phyloP scores from a whole-genome alignment of 2,797 vertebrate species.

The Acestrorhynchus altus region DNA sequence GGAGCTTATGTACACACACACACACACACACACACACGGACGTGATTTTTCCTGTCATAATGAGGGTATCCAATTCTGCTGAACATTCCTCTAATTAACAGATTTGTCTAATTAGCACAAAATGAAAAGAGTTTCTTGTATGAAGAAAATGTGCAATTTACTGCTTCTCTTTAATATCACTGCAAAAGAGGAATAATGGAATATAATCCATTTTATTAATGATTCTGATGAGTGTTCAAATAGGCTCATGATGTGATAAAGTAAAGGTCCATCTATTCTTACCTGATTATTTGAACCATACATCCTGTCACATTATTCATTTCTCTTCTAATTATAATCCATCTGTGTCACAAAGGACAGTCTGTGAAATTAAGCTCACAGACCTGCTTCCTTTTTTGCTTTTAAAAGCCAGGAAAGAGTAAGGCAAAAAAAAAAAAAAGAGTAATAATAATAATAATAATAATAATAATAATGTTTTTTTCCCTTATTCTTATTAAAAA shows the following conservation, averaged over 20 bases:
- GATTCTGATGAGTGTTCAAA: slow-evolving; percentile 65
- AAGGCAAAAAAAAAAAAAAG: not conserved
- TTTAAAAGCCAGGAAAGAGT: not conserved
- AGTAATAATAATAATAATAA: not conserved
- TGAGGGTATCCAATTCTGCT: slow-evolving; percentile 38
- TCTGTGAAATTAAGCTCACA: slow-evolving; percentile 52
- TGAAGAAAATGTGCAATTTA: slow-evolving; percentile 52
- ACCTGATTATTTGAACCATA: slow-evolving; percentile 77
- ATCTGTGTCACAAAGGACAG: slow-evolving; percentile 70
- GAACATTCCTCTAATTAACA: slow-evolving; percentile 59
- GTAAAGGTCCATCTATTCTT: slow-evolving; percentile 78
- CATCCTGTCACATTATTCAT: slow-evolving; percentile 80
- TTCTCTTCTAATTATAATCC: slow-evolving; percentile 65
- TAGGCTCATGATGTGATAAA: slow-evolving; percentile 71
- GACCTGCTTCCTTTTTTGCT: not conserved
- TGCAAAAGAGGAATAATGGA: slow-evolving; percentile 61
- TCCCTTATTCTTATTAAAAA: too few species aligned
- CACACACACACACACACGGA: slow-evolving; percentile 37
- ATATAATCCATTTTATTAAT: slow-evolving; percentile 71
- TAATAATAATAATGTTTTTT: too few species aligned
- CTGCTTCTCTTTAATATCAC: slow-evolving; percentile 62
- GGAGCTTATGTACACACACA: slow-evolving; percentile 15
- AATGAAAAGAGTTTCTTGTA: slow-evolving; percentile 53
- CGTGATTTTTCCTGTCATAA: slow-evolving; percentile 31
- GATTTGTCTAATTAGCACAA: slow-evolving; percentile 53